These are phyloP conservation scores for Brevimyrus niger DNA, from an alignment of 2,113 vertebrate species.

Conservation along the genomic window DNA sequence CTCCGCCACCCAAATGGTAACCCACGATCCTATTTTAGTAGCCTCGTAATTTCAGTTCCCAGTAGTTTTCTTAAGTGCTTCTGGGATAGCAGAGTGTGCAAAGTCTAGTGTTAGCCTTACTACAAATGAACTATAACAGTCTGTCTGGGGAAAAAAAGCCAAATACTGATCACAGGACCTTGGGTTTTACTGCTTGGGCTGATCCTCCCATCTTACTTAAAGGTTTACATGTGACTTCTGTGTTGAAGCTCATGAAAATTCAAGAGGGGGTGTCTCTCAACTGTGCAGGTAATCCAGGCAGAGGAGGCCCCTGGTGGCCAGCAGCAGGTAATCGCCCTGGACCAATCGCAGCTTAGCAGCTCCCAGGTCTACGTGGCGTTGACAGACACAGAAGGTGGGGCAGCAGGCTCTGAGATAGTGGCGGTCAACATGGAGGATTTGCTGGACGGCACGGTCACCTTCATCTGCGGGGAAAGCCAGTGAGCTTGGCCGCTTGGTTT, in stretches of 20 bases:
- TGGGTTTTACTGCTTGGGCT: neutral
- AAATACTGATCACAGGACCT: neutral
- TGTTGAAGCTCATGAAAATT: neutral
- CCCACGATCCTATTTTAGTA: neutral
- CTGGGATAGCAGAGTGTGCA: neutral
- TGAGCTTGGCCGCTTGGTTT: neutral
- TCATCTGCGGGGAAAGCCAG: slow-evolving; percentile 67
- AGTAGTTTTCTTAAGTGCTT: neutral
- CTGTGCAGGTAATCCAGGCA: slow-evolving; percentile 56
- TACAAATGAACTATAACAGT: neutral
- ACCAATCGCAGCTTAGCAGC: slow-evolving; percentile 50
- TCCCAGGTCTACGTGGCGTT: slow-evolving; percentile 70
- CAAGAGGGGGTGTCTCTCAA: slow-evolving; percentile 12
- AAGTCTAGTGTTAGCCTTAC: neutral
- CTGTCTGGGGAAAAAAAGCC: neutral
- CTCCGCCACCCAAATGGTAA: slow-evolving; percentile 54
- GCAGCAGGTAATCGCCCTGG: slow-evolving; percentile 53
- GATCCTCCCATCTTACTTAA: neutral
- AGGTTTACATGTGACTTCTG: neutral
- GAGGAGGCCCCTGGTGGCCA: slow-evolving; percentile 30
- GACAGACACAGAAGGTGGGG: slow-evolving; percentile 47
- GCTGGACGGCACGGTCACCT: slow-evolving; percentile 66
- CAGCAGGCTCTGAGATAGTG: slow-evolving; percentile 59
- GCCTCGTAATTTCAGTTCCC: neutral
- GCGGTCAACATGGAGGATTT: slow-evolving; percentile 74